Evolutionary conservation across 2,113 vertebrate species (phyloP).

Genomic region (Channa maculata): DNA sequence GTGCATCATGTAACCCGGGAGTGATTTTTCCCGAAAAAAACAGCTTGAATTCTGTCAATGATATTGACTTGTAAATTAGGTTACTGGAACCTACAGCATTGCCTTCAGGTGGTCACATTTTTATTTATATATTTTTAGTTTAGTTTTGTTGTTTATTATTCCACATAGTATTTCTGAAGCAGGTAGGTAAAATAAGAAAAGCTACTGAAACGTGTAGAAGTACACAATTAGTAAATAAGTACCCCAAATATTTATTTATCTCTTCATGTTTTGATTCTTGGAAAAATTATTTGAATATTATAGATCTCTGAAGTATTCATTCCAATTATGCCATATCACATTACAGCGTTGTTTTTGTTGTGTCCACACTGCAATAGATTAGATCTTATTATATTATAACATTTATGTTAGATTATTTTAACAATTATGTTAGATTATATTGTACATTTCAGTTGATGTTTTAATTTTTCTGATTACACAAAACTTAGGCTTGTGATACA

Average conservation of each 20-base stretch:
- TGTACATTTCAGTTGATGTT: no score
- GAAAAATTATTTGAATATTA: neutral
- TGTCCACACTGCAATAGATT: neutral
- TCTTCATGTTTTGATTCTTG: neutral
- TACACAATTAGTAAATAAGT: neutral
- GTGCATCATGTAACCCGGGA: neutral
- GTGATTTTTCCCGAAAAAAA: constrained; percentile 30
- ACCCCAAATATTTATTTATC: neutral
- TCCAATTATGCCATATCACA: no score
- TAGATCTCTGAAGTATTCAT: no score
- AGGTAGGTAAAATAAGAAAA: constrained; percentile 14
- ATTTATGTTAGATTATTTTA: no score
- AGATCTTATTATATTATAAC: no score
- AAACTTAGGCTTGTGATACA: neutral
- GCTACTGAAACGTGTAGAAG: neutral
- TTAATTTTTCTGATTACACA: neutral
- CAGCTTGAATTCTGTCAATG: constrained; percentile 9
- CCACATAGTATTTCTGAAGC: neutral
- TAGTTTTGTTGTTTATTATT: neutral
- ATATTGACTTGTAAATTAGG: constrained; percentile 18
- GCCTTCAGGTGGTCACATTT: neutral
- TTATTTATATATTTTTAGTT: neutral
- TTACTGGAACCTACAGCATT: neutral
- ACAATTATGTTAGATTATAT: no score
- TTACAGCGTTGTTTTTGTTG: neutral